Evolutionary conservation across 2,113 vertebrate genomes (phyloP).

Genomic region (Eptatretus burgeri): DNA sequence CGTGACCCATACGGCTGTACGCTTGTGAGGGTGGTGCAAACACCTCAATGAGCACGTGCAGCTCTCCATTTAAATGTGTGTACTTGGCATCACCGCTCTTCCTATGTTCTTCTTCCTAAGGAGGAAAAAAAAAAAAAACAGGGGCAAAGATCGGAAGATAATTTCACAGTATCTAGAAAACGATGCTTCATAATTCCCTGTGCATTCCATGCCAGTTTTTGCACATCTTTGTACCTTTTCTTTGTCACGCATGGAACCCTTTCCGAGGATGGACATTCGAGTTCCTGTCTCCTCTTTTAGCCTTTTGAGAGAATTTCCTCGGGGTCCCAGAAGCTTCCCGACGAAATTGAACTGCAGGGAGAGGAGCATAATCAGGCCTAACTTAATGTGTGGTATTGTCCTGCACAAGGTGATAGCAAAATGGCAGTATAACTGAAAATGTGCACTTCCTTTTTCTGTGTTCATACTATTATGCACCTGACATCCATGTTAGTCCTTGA

Average conservation of each 20-base stretch:
- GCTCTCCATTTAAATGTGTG: not conserved
- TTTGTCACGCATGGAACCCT: slow-evolving; percentile 2
- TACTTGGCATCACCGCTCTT: not conserved
- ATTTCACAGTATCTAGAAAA: too few species aligned
- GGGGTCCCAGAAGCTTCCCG: slow-evolving; percentile 5
- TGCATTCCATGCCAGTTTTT: too few species aligned
- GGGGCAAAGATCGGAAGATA: too few species aligned
- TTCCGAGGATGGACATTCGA: not conserved
- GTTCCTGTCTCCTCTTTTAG: not conserved
- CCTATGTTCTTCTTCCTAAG: not conserved
- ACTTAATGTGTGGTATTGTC: not conserved
- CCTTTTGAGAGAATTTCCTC: slow-evolving; percentile 6
- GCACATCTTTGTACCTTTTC: not conserved
- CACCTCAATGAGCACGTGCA: slow-evolving; percentile 5
- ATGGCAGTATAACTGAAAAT: too few species aligned
- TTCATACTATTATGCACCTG: too few species aligned
- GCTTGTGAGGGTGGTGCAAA: slow-evolving; percentile 3
- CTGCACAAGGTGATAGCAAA: too few species aligned
- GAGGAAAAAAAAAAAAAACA: not conserved
- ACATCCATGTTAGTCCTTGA: too few species aligned
- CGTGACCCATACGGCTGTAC: slow-evolving; percentile 5
- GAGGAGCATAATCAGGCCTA: not conserved
- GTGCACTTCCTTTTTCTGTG: too few species aligned
- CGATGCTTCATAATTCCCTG: too few species aligned
- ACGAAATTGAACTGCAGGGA: slow-evolving; percentile 3